Conservation (phyloP, 2,888 invertebrate species). For the Theodoxus fluviatilis region DNA sequence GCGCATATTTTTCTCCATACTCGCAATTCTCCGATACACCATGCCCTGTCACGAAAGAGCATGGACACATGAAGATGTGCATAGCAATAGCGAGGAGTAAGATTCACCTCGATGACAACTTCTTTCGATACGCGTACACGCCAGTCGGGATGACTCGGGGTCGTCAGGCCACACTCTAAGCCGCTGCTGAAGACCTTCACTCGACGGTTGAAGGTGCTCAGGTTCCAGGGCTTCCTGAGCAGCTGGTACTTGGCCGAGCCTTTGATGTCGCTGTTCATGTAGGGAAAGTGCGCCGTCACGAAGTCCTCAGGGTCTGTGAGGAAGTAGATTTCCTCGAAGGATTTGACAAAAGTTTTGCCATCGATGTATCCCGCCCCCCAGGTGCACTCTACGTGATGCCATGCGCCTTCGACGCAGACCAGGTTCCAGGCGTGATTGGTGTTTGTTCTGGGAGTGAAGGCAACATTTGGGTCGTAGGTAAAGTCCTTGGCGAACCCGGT, state of each 20-base stretch:
- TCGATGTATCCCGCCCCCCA: constrained; percentile 37
- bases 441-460: constrained; percentile 28
- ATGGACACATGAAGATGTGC: no score
- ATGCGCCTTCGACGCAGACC: constrained; percentile 38
- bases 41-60: no score
- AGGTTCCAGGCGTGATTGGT: constrained; percentile 43
- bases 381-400: constrained; percentile 41
- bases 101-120: neutral
- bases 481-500: constrained; percentile 38
- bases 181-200: no score
- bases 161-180: no score
- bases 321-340: constrained; percentile 49
- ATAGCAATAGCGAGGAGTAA: no score
- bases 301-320: constrained; percentile 48
- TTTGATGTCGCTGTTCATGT: constrained; percentile 29
- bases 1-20: no score
- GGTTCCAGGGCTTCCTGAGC: no score
- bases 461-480: constrained; percentile 36
- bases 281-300: constrained; percentile 44
- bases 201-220: no score
- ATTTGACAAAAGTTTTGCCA: constrained; percentile 8
- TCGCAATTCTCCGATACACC: no score
- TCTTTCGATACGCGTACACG: no score
- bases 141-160: no score
- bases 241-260: no score